A percentile compares a stretch with the other conserved stretches of the same genome.
These are phyloP conservation scores for Ichneumoninae sp. DNA, from an alignment of 2,888 invertebrate species.

Conservation along the genomic window DNA sequence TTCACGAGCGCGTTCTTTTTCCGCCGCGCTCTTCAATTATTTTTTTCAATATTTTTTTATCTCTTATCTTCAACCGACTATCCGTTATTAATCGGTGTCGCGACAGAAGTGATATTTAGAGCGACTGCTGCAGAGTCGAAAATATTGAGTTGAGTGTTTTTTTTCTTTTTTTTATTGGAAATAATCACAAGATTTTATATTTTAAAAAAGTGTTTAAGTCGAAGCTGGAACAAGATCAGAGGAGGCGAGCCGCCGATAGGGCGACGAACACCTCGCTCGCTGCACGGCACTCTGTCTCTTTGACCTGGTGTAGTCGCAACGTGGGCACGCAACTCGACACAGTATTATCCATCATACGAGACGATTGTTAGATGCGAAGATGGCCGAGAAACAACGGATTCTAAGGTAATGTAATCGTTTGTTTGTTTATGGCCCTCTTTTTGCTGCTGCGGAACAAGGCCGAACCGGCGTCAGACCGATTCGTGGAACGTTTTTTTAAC, in stretches of 20 bases:
- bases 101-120: not conserved
- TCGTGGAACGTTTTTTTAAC: constrained; percentile 1
- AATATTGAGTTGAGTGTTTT: not conserved
- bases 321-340: constrained; percentile 60
- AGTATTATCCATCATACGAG: constrained; percentile 65
- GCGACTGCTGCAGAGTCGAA: not conserved
- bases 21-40: not conserved
- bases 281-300: constrained; percentile 63
- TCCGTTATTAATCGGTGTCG: not conserved
- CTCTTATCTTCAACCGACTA: not conserved
- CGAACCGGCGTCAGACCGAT: not conserved
- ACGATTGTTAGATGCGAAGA: constrained; percentile 10
- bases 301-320: constrained; percentile 57
- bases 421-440: not conserved
- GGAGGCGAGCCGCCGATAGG: constrained; percentile 35
- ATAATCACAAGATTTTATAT: not conserved
- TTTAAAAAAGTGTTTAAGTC: not conserved
- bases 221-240: constrained; percentile 43
- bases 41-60: not conserved
- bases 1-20: constrained; percentile 39
- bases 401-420: not conserved
- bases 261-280: constrained; percentile 49
- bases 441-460: not conserved
- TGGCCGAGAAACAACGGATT: not conserved
- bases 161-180: not conserved